These are phyloP conservation scores for Limnothrissa miodon DNA, from an alignment of 2,113 vertebrate species.

Conservation along the genomic window DNA sequence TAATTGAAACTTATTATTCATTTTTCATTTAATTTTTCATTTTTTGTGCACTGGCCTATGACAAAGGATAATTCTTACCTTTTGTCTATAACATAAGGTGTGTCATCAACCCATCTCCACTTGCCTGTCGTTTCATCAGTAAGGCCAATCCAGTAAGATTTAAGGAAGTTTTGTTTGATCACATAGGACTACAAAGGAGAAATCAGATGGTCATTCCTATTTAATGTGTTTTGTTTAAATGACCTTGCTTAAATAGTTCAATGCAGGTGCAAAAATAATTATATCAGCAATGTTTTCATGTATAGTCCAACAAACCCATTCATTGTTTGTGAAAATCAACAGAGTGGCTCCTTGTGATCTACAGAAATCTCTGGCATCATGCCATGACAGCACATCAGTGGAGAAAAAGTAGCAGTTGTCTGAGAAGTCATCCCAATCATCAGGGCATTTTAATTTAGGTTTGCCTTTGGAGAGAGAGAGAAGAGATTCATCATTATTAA, in stretches of 20 bases:
- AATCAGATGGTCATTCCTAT: too few relatives aligned
- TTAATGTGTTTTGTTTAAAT: neutral
- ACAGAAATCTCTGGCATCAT: slow-evolving; percentile 34
- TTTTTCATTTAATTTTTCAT: neutral
- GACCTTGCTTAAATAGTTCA: neutral
- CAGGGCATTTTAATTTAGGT: neutral
- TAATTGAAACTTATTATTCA: too few relatives aligned
- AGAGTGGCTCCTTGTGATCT: neutral
- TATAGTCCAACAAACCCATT: slow-evolving; percentile 32
- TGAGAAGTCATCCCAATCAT: neutral
- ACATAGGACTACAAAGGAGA: slow-evolving; percentile 35
- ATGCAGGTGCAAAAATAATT: neutral
- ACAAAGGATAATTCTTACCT: slow-evolving; percentile 24
- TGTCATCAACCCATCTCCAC: slow-evolving; percentile 54
- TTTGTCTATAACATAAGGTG: slow-evolving; percentile 39
- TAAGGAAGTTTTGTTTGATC: neutral
- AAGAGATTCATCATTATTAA: neutral
- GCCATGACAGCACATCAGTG: neutral
- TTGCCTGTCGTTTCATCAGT: slow-evolving; percentile 46
- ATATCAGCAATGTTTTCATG: neutral
- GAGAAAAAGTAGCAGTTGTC: slow-evolving; percentile 40
- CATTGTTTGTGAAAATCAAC: slow-evolving; percentile 22
- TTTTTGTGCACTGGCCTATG: neutral
- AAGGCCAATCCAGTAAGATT: slow-evolving; percentile 47
- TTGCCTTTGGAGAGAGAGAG: neutral